Conservation (phyloP, 2,797 vertebrate genomes). For the Pempheris klunzingeri region DNA sequence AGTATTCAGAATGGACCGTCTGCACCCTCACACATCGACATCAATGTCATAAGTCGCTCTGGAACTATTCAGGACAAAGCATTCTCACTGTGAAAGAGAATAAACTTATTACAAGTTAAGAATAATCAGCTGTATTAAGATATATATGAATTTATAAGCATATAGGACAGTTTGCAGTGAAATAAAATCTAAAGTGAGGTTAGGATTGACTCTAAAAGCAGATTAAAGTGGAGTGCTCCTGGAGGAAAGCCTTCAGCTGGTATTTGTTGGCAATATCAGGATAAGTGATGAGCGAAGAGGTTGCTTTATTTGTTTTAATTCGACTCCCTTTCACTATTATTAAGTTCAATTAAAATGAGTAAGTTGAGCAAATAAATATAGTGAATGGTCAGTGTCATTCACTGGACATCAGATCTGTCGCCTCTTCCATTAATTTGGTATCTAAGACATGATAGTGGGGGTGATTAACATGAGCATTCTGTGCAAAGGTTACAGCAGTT, state of each 20-base stretch:
- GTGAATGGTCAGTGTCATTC: background rate
- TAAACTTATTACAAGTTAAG: background rate
- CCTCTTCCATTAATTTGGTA: background rate
- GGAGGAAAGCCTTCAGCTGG: slow-evolving; percentile 7
- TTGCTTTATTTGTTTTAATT: background rate
- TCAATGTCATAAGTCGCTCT: background rate
- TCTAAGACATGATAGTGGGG: background rate
- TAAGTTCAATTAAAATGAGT: background rate
- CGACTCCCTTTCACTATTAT: background rate
- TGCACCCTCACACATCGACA: background rate
- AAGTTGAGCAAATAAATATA: background rate
- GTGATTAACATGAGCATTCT: slow-evolving; percentile 1
- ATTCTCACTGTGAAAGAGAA: background rate
- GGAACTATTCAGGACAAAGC: background rate
- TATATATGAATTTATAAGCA: background rate
- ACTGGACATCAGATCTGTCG: too few species aligned
- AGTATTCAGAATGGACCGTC: background rate
- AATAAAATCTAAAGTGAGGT: background rate
- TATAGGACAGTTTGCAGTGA: background rate
- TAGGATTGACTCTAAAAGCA: background rate
- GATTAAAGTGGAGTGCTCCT: background rate
- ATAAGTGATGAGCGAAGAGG: slow-evolving; percentile 23
- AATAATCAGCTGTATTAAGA: background rate
- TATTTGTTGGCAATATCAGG: slow-evolving; percentile 42
- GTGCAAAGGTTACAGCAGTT: background rate